A percentile compares a stretch with the other conserved stretches of the same genome.
Evolutionary conservation across 1,140 invertebrate species (phyloP).

Genomic region (Saccostrea cuccullata): DNA sequence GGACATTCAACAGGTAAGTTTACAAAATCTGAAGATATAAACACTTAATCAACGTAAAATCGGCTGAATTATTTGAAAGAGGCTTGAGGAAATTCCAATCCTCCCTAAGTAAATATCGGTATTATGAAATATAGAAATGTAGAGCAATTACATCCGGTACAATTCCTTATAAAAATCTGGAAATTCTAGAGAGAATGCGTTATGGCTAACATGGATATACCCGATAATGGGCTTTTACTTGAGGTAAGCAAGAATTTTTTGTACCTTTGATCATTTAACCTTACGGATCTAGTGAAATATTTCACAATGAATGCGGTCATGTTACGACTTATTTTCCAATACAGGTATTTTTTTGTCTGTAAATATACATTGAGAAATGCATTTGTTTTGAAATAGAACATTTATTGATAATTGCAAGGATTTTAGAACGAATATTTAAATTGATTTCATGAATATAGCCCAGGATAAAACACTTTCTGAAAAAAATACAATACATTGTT

Average conservation of each 20-base stretch:
- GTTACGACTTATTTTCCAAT: too few species aligned
- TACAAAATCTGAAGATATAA: neutral
- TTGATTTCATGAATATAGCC: too few species aligned
- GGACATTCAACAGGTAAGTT: conserved; percentile 1
- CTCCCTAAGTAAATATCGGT: neutral
- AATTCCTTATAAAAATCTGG: neutral
- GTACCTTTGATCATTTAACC: too few species aligned
- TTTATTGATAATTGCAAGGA: too few species aligned
- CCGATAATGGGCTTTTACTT: neutral
- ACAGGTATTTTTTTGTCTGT: too few species aligned
- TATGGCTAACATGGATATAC: neutral
- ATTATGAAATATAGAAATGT: neutral
- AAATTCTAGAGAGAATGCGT: neutral
- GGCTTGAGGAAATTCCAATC: neutral
- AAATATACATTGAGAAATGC: too few species aligned
- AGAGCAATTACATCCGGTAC: neutral
- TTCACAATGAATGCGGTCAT: too few species aligned
- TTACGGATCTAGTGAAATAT: too few species aligned
- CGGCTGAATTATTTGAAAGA: neutral
- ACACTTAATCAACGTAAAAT: neutral
- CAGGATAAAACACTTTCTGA: too few species aligned
- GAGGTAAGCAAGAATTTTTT: neutral
- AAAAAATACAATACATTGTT: too few species aligned
- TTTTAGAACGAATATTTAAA: too few species aligned
- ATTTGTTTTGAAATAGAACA: too few species aligned